phyloP scores from a whole-genome alignment of 2,888 invertebrate genomes.

The Drosophila prostipennis region DNA sequence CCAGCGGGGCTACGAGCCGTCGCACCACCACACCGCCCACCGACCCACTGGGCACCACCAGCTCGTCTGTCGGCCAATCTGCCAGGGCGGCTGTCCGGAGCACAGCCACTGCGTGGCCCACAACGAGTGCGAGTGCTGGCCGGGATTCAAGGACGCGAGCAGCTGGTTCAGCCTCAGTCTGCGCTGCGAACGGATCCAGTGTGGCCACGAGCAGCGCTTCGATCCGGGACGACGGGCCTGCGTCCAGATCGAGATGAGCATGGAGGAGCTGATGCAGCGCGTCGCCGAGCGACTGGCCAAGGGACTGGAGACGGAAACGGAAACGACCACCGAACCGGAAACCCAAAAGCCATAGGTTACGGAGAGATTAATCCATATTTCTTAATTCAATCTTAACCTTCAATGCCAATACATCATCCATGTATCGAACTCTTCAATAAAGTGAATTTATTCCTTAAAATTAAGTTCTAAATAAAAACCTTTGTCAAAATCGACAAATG shows the following conservation, averaged over 20 bases:
- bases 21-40: conserved; percentile 66
- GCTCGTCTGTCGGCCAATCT: conserved; percentile 78
- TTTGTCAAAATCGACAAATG: too few species aligned
- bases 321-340: conserved; percentile 27
- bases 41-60: conserved; percentile 53
- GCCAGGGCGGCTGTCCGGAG: conserved; percentile 77
- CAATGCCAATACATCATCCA: not conserved
- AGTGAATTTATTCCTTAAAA: not conserved
- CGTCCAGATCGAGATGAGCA: conserved; percentile 77
- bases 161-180: conserved; percentile 68
- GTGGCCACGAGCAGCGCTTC: conserved; percentile 76
- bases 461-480: not conserved
- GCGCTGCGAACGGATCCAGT: conserved; percentile 76
- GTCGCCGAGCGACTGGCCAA: conserved; percentile 73
- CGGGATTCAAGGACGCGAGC: conserved; percentile 81
- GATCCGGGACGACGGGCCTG: conserved; percentile 66
- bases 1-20: conserved; percentile 77
- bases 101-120: conserved; percentile 80
- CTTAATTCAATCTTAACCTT: conserved; percentile 1
- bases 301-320: conserved; percentile 50
- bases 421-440: not conserved
- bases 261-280: conserved; percentile 80
- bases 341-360: not conserved
- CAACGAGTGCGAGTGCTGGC: conserved; percentile 81
- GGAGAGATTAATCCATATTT: not conserved